These are phyloP conservation scores for Bembecia ichneumoniformis DNA, from an alignment of 2,888 invertebrate species.

Conservation along the genomic window DNA sequence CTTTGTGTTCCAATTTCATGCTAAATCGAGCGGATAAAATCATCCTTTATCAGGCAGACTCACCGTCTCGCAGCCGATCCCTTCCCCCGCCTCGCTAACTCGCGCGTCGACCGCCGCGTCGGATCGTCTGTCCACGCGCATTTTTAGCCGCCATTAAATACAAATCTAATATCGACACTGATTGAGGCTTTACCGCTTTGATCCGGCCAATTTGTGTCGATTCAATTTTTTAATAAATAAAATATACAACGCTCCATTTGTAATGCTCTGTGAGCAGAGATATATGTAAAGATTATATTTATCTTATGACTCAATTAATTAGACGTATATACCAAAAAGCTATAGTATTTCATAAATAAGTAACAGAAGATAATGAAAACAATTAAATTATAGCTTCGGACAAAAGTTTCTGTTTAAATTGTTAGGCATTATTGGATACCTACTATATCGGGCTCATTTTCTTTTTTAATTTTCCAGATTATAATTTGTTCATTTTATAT, in stretches of 20 bases:
- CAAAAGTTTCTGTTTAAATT: too few relatives aligned
- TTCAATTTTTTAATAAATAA: slow-evolving; percentile 40
- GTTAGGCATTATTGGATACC: too few relatives aligned
- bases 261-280: too few relatives aligned
- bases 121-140: slow-evolving; percentile 11
- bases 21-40: slow-evolving; percentile 71
- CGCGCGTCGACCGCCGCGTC: slow-evolving; percentile 13
- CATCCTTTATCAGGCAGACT: slow-evolving; percentile 68
- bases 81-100: slow-evolving; percentile 10
- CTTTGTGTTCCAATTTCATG: slow-evolving; percentile 73
- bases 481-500: too few relatives aligned
- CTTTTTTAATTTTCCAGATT: too few relatives aligned
- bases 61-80: slow-evolving; percentile 46
- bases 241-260: background rate
- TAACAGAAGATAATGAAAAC: too few relatives aligned
- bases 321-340: too few relatives aligned
- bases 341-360: too few relatives aligned
- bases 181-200: slow-evolving; percentile 46
- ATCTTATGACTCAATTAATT: background rate
- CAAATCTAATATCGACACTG: slow-evolving; percentile 51
- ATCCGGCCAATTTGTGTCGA: slow-evolving; percentile 51
- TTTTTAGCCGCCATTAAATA: slow-evolving; percentile 48
- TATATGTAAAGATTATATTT: background rate
- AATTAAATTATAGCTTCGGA: too few relatives aligned
- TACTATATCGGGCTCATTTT: too few relatives aligned